Conservation (phyloP, 2,113 vertebrate genomes). For the Oncorhynchus keta region DNA sequence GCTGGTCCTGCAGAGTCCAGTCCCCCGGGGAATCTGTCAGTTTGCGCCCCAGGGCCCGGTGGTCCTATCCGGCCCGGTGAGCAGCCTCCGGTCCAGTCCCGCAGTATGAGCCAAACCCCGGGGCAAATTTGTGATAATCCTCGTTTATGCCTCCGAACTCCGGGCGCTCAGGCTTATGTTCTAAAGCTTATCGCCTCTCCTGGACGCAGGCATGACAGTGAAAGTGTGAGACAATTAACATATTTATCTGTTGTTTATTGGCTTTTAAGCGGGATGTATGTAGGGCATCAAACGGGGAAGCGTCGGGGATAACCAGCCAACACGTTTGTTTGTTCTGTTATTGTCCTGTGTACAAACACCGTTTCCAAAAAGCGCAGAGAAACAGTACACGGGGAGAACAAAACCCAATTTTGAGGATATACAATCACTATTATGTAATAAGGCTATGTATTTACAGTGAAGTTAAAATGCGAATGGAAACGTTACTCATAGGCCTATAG, state of each 20-base stretch:
- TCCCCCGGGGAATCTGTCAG: constrained; percentile 53
- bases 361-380: constrained; percentile 3
- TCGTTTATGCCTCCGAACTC: constrained; percentile 44
- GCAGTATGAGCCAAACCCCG: constrained; percentile 56
- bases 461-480: too few relatives aligned
- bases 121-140: constrained; percentile 68
- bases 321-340: constrained; percentile 29
- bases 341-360: constrained; percentile 7
- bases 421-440: constrained; percentile 36
- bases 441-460: not conserved
- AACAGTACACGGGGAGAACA: constrained; percentile 24
- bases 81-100: constrained; percentile 59
- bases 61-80: constrained; percentile 52
- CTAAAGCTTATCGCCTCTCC: constrained; percentile 57
- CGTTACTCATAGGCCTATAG: too few relatives aligned
- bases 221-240: constrained; percentile 56
- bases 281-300: constrained; percentile 11
- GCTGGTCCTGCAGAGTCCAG: constrained; percentile 21
- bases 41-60: constrained; percentile 60
- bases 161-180: constrained; percentile 28
- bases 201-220: constrained; percentile 45
- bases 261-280: constrained; percentile 39
- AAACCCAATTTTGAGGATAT: constrained; percentile 32
- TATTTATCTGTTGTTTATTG: constrained; percentile 54
- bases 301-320: constrained; percentile 44